A percentile compares a stretch with the other conserved stretches of the same genome.
phyloP scores from a whole-genome alignment of 2,888 invertebrate species.

The Aporophyla lueneburgensis region DNA sequence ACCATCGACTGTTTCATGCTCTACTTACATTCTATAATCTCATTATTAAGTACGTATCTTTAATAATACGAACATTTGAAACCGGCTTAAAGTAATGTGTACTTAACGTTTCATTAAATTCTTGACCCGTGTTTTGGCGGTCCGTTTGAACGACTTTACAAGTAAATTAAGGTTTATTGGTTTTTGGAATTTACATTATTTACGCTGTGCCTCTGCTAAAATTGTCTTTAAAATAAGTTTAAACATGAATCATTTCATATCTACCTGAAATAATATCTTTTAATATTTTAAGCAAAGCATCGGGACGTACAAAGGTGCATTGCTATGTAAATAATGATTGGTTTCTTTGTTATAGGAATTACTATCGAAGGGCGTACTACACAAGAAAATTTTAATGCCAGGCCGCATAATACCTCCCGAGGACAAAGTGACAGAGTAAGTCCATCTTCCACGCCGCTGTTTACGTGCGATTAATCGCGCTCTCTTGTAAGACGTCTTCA shows the following conservation, averaged over 20 bases:
- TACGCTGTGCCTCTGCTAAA: slow-evolving; percentile 11
- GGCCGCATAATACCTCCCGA: slow-evolving; percentile 85
- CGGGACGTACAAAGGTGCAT: slow-evolving; percentile 25
- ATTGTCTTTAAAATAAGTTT: background rate
- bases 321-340: slow-evolving; percentile 65
- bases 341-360: slow-evolving; percentile 84
- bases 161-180: slow-evolving; percentile 38
- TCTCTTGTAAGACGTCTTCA: slow-evolving; percentile 64
- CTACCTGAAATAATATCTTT: slow-evolving; percentile 19
- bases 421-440: slow-evolving; percentile 83
- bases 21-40: slow-evolving; percentile 75
- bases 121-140: slow-evolving; percentile 49
- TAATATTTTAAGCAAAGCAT: slow-evolving; percentile 18
- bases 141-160: slow-evolving; percentile 45
- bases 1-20: slow-evolving; percentile 71
- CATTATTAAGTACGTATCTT: slow-evolving; percentile 69
- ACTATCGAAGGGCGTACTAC: slow-evolving; percentile 77
- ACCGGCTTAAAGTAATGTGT: slow-evolving; percentile 69
- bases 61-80: slow-evolving; percentile 69
- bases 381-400: slow-evolving; percentile 86
- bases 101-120: slow-evolving; percentile 60
- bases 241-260: slow-evolving; percentile 17
- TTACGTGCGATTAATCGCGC: slow-evolving; percentile 75
- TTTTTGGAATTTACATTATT: slow-evolving; percentile 35
- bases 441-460: slow-evolving; percentile 68